phyloP scores from a whole-genome alignment of 92 coral and sea anemone species.

The Siderastrea siderea region DNA sequence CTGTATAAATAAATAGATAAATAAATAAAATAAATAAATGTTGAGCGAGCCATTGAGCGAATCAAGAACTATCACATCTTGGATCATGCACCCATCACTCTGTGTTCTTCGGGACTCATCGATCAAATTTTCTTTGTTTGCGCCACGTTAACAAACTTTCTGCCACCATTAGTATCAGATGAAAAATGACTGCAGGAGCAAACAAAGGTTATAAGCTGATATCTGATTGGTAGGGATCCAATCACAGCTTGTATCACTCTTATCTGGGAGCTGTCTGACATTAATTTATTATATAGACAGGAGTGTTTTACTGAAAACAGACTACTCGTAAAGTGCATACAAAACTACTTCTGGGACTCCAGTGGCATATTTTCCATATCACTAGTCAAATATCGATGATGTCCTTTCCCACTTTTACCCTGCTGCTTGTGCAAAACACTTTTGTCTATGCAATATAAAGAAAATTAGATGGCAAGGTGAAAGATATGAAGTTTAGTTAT shows the following conservation, averaged over 20 bases:
- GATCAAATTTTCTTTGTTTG: constrained; percentile 69
- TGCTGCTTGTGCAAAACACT: too few species aligned
- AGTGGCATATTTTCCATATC: too few species aligned
- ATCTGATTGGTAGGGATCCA: constrained; percentile 24
- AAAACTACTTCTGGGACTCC: too few species aligned
- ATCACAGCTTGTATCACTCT: constrained; percentile 16
- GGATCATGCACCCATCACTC: constrained; percentile 59
- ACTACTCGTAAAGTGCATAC: too few species aligned
- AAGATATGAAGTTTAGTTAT: too few species aligned
- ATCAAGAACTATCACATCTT: constrained; percentile 62
- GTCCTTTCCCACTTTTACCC: too few species aligned
- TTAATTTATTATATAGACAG: too few species aligned
- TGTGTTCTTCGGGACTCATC: constrained; percentile 55
- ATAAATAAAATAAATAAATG: neutral
- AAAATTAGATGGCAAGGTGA: too few species aligned
- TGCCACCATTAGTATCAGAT: constrained; percentile 65
- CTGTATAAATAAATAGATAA: too few species aligned
- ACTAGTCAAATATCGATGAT: too few species aligned
- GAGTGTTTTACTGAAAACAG: too few species aligned
- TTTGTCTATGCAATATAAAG: too few species aligned
- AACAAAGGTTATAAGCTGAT: constrained; percentile 23
- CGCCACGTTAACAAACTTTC: constrained; percentile 64
- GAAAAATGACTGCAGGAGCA: constrained; percentile 17
- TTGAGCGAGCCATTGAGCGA: constrained; percentile 61
- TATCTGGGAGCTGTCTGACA: neutral